A percentile compares a stretch with the other conserved stretches of the same genome.
phyloP scores from a whole-genome alignment of 2,113 vertebrate species.

The Laticauda laticaudata region DNA sequence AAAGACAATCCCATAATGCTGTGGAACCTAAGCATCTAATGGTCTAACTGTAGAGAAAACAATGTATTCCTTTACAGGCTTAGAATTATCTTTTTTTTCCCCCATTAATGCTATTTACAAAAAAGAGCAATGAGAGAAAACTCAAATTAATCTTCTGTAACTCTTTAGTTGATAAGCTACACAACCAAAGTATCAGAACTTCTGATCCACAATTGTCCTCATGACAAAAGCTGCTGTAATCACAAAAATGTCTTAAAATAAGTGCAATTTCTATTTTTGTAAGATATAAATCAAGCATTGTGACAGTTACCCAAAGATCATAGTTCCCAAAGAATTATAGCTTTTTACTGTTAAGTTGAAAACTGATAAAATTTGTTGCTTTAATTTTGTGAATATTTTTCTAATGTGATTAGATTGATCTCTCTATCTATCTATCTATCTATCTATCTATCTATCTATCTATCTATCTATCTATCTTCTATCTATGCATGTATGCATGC shows the following conservation, averaged over 20 bases:
- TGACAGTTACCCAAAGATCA: background rate
- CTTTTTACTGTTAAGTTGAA: background rate
- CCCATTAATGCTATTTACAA: background rate
- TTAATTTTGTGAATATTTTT: background rate
- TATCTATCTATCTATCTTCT: too few relatives aligned
- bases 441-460: too few relatives aligned
- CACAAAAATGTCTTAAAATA: background rate
- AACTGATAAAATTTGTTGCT: background rate
- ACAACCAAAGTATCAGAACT: background rate
- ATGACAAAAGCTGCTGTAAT: background rate
- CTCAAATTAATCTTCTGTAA: conserved; percentile 2
- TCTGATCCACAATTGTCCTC: conserved; percentile 1
- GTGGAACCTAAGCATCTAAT: conserved; percentile 8
- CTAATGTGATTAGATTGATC: background rate
- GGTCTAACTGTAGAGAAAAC: conserved; percentile 13
- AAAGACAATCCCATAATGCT: background rate
- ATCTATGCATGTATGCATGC: background rate
- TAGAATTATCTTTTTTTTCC: conserved; percentile 19
- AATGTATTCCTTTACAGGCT: conserved; percentile 18
- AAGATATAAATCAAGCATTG: background rate
- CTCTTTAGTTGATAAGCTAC: background rate
- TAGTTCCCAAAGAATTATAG: background rate
- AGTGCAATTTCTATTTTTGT: background rate
- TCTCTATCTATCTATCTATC: too few relatives aligned
- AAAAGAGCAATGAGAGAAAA: background rate